These are phyloP conservation scores for Entomobrya multifasciata DNA, from an alignment of 2,888 invertebrate genomes.

Conservation along the genomic window DNA sequence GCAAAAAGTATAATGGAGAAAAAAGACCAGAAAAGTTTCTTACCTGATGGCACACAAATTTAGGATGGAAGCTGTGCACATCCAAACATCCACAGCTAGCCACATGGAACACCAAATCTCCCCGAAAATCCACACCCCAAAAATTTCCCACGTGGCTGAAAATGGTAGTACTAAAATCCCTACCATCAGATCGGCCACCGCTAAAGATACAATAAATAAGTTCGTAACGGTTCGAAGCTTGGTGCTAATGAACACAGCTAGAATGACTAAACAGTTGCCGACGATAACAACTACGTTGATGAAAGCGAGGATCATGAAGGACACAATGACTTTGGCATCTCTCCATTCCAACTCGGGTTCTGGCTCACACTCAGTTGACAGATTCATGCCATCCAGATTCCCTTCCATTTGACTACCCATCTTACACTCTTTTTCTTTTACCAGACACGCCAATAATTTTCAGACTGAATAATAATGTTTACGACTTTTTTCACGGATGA, in stretches of 20 bases:
- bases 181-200: slow-evolving; percentile 95
- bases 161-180: slow-evolving; percentile 97
- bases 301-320: slow-evolving; percentile 89
- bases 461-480: slow-evolving; percentile 37
- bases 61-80: slow-evolving; percentile 89
- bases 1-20: background rate
- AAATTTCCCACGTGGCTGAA: slow-evolving; percentile 95
- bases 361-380: slow-evolving; percentile 85
- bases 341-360: slow-evolving; percentile 91
- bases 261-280: slow-evolving; percentile 89
- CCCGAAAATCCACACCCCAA: slow-evolving; percentile 97
- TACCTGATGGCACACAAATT: slow-evolving; percentile 77
- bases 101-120: slow-evolving; percentile 97
- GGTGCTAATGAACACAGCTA: slow-evolving; percentile 90
- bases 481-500: slow-evolving; percentile 26
- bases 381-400: slow-evolving; percentile 69
- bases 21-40: slow-evolving; percentile 37
- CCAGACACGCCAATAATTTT: background rate
- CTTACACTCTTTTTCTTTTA: slow-evolving; percentile 6
- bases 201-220: slow-evolving; percentile 97
- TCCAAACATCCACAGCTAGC: slow-evolving; percentile 98
- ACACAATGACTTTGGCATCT: slow-evolving; percentile 88
- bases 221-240: slow-evolving; percentile 97
- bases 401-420: slow-evolving; percentile 72
- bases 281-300: slow-evolving; percentile 94